These are phyloP conservation scores for Chrysomallon squamiferum DNA, from an alignment of 1,140 invertebrate species.

Conservation along the genomic window DNA sequence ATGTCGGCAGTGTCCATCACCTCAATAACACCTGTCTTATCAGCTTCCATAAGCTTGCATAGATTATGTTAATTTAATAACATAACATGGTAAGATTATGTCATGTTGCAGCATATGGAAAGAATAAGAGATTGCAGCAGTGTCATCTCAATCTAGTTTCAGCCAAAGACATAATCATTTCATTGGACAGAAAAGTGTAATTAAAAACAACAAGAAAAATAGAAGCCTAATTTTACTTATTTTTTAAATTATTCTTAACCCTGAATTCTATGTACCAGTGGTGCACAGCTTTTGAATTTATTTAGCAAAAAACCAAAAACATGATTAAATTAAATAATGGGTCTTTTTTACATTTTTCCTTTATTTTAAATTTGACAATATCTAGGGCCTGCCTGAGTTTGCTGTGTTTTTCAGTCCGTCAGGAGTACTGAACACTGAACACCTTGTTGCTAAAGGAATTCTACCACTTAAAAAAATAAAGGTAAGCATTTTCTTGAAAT, in stretches of 20 bases:
- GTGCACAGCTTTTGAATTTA: not conserved
- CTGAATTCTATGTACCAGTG: not conserved
- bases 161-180: too few species aligned
- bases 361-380: not conserved
- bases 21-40: too few species aligned
- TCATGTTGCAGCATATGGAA: too few species aligned
- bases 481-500: not conserved
- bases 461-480: slow-evolving; percentile 3
- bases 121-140: too few species aligned
- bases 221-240: too few species aligned
- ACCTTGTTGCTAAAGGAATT: not conserved
- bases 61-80: too few species aligned
- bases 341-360: not conserved
- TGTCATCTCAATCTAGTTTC: too few species aligned
- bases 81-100: too few species aligned
- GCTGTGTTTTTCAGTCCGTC: slow-evolving; percentile 10
- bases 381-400: slow-evolving; percentile 7
- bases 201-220: too few species aligned
- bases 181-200: too few species aligned
- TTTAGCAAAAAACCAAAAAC: not conserved
- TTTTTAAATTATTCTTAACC: not conserved
- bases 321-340: not conserved
- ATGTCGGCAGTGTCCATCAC: too few species aligned
- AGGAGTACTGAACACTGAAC: slow-evolving; percentile 3
- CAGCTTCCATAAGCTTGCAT: too few species aligned